Evolutionary conservation across 2,888 invertebrate genomes (phyloP).

Genomic region (Hydriomena furcata): DNA sequence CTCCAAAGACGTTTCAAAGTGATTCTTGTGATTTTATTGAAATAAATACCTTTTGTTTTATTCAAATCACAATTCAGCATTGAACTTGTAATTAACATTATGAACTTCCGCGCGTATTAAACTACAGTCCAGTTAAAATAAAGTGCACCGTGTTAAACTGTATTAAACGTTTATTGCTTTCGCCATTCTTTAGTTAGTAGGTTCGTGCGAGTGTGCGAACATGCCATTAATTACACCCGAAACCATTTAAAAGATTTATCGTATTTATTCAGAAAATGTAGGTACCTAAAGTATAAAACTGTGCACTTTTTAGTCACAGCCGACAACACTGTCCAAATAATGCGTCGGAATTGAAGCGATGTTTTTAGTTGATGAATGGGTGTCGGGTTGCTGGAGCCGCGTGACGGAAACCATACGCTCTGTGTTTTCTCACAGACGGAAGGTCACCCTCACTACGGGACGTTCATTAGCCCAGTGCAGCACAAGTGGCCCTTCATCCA

Average conservation of each 20-base stretch:
- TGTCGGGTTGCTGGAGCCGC: constrained; percentile 27
- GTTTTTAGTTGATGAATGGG: constrained; percentile 28
- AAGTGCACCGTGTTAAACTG: constrained; percentile 62
- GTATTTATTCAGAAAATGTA: constrained; percentile 65
- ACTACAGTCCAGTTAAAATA: constrained; percentile 56
- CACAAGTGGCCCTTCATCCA: constrained; percentile 46
- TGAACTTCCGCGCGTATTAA: constrained; percentile 56
- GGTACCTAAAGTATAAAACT: constrained; percentile 52
- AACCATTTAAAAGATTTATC: constrained; percentile 77
- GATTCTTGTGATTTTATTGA: too few relatives aligned
- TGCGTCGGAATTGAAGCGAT: constrained; percentile 30
- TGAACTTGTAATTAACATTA: constrained; percentile 55
- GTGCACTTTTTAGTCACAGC: constrained; percentile 41
- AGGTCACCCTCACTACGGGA: constrained; percentile 23
- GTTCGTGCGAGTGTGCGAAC: constrained; percentile 66
- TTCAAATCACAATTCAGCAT: constrained; percentile 39
- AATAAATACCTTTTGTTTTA: too few relatives aligned
- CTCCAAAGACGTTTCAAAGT: too few relatives aligned
- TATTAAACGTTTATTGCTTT: constrained; percentile 74
- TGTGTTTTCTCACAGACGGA: constrained; percentile 23
- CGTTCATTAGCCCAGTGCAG: constrained; percentile 33
- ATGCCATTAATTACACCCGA: constrained; percentile 71
- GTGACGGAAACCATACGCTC: constrained; percentile 28
- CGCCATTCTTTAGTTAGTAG: constrained; percentile 65
- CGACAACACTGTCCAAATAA: constrained; percentile 29